Percentiles rank a stretch among this genome's conserved stretches.
phyloP scores from a whole-genome alignment of 1,140 invertebrate species.

The Odontomachus brunneus region DNA sequence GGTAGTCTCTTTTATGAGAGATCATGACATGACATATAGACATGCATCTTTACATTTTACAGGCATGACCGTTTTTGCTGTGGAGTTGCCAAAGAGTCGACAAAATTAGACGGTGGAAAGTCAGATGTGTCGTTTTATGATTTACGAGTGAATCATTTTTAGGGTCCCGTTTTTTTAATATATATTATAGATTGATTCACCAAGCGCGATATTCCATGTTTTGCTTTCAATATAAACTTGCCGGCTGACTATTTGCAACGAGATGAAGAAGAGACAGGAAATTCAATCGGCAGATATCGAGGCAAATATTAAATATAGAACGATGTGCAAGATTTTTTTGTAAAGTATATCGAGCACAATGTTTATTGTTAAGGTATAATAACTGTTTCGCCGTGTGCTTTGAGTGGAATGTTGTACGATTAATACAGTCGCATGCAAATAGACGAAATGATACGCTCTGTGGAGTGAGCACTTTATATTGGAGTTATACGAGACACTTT shows the following conservation, averaged over 20 bases:
- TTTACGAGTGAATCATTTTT: conserved; percentile 48
- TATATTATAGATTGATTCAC: conserved; percentile 48
- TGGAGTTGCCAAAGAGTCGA: conserved; percentile 78
- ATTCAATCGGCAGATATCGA: not conserved
- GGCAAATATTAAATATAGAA: not conserved
- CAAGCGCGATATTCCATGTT: conserved; percentile 44
- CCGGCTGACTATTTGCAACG: not conserved
- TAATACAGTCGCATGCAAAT: conserved; percentile 22
- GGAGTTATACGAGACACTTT: conserved; percentile 14
- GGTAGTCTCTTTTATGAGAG: not conserved
- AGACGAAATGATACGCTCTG: not conserved
- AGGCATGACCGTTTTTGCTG: conserved; percentile 70
- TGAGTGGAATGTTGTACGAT: conserved; percentile 19
- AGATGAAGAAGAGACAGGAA: not conserved
- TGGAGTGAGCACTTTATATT: not conserved
- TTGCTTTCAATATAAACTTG: conserved; percentile 43
- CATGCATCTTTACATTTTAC: conserved; percentile 25
- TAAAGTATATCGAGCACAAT: conserved; percentile 7
- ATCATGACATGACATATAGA: not conserved
- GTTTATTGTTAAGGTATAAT: not conserved
- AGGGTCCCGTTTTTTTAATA: conserved; percentile 61
- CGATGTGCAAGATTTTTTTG: not conserved
- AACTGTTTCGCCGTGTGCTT: conserved; percentile 22
- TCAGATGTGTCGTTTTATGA: conserved; percentile 40
- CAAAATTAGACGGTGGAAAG: conserved; percentile 52